These are phyloP conservation scores for Noctua fimbriata DNA, from an alignment of 2,888 invertebrate species.

Conservation along the genomic window DNA sequence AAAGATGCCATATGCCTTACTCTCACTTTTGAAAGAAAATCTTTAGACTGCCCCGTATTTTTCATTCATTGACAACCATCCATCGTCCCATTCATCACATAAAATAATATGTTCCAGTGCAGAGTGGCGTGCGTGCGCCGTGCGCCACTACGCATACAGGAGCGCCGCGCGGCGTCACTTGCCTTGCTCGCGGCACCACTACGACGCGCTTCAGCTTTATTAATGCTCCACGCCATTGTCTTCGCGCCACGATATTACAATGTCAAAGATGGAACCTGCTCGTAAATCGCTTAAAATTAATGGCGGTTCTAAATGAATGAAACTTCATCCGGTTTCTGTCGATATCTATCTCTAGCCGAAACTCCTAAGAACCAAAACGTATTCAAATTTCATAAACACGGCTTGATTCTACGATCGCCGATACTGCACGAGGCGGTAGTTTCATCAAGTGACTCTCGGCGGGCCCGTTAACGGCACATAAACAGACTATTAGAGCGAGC, in stretches of 20 bases:
- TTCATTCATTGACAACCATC: not conserved
- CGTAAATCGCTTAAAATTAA: slow-evolving; percentile 57
- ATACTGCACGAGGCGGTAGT: slow-evolving; percentile 27
- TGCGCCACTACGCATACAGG: not conserved
- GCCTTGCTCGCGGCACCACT: not conserved
- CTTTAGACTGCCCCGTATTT: not conserved
- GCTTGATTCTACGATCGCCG: slow-evolving; percentile 8
- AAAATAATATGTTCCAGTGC: not conserved
- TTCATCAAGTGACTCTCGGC: slow-evolving; percentile 16
- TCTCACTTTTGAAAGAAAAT: not conserved
- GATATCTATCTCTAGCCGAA: slow-evolving; percentile 3
- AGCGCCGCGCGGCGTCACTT: not conserved
- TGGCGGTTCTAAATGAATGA: slow-evolving; percentile 47
- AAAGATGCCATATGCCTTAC: not conserved
- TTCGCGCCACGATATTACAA: slow-evolving; percentile 65
- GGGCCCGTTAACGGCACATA: slow-evolving; percentile 26
- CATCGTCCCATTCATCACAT: not conserved
- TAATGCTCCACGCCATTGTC: slow-evolving; percentile 60
- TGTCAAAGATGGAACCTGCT: slow-evolving; percentile 51
- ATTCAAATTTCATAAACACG: slow-evolving; percentile 33
- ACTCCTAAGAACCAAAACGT: slow-evolving; percentile 47
- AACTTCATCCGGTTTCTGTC: slow-evolving; percentile 27
- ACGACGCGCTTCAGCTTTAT: slow-evolving; percentile 25
- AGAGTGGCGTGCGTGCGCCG: not conserved
- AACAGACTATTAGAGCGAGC: slow-evolving; percentile 25